Conservation (phyloP, 2,113 vertebrate genomes). For the Nerophis ophidion region DNA sequence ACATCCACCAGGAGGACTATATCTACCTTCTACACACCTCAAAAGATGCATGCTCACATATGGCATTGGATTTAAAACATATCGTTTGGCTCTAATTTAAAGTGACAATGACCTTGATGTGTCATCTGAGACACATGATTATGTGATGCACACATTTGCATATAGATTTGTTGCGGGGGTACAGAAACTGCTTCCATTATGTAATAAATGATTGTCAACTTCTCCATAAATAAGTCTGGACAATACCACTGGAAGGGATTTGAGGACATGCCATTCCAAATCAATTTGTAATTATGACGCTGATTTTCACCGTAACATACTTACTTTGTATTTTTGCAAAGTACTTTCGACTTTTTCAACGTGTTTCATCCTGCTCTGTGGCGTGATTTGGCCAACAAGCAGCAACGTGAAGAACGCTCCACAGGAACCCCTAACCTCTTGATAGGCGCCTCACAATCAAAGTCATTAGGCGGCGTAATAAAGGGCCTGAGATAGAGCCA, state of each 20-base stretch:
- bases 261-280: not conserved
- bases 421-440: conserved; percentile 66
- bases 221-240: not conserved
- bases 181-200: conserved; percentile 12
- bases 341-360: no score
- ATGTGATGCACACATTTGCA: conserved; percentile 29
- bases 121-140: conserved; percentile 20
- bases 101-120: conserved; percentile 26
- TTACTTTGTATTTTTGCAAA: no score
- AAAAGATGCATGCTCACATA: not conserved
- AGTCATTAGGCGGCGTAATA: conserved; percentile 76
- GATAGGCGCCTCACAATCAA: conserved; percentile 71
- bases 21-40: not conserved
- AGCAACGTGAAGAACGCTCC: conserved; percentile 37
- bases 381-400: conserved; percentile 34
- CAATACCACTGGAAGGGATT: not conserved
- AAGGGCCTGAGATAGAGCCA: conserved; percentile 74
- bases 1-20: not conserved
- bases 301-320: no score
- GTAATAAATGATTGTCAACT: conserved; percentile 13
- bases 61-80: not conserved
- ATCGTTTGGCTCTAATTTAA: conserved; percentile 21
- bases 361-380: no score
- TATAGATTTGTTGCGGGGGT: conserved; percentile 32
- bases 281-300: not conserved